Base-by-base conservation (phyloP, 1,140 invertebrate genomes). In the Cotesia vestalis region DNA sequence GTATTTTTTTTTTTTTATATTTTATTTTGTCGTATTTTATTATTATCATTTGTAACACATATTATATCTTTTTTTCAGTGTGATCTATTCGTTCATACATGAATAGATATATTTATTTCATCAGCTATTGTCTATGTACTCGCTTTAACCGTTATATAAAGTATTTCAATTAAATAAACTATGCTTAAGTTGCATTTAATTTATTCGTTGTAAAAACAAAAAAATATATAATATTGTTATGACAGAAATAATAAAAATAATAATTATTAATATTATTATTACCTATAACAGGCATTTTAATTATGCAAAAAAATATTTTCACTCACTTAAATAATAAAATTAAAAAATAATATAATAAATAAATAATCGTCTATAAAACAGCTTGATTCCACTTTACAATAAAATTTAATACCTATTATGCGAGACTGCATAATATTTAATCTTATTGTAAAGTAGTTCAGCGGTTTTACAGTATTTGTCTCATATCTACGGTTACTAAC, bases 121-220 rank as follows among this genome's bases (percentile, higher is more conserved):
- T 46, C 40, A 55, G 17, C 53, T 55, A 55, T 55, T 55, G 53
- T 55, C 53, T 55, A 55, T 55, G 12, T 55, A 14, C 53, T 55
- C 17, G n/a, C 17, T 55, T 55, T n/a, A 5, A 55, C 12, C 53
- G n/a, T 17, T 12, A 11, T 55, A n/a, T 14, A 55, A 55, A 17
- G 53, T 12, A n/a, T 55, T 17, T 55, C n/a, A 17, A 55, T 55
- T 14, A 55, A 55, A 55, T 55, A 55, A 55, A 55, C n/a, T 55
- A 55, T 55, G n/a, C 17, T 14, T 55, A 55, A 55, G n/a, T 17
- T n/a, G 17, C 17, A 55, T 14, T 14, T 5, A 55, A 55, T 55
- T 55, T 55, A 55, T 55, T 55, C 53, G 53, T 55, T 55, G 53
- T 55, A n/a, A n/a, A 55, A 55, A 55, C n/a, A 46, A 46, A 46